Evolutionary conservation across 1,140 invertebrate genomes (phyloP).

Genomic region (Zaprionus ornatus): DNA sequence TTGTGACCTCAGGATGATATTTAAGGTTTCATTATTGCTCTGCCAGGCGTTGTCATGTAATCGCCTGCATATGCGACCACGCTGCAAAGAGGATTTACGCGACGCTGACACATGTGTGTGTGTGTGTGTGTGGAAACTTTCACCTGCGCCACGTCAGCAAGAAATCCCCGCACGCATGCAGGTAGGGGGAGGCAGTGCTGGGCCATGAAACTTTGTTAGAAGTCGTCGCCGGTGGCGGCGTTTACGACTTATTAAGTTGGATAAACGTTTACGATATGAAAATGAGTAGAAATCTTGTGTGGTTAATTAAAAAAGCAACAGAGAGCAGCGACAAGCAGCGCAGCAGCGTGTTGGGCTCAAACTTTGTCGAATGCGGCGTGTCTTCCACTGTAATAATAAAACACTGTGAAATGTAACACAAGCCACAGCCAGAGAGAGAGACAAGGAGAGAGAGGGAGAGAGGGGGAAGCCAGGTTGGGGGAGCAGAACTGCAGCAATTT

Average conservation of each 20-base stretch:
- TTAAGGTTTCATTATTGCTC: conserved; percentile 60
- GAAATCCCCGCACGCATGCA: conserved; percentile 63
- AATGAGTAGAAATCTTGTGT: conserved; percentile 80
- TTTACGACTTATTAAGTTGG: conserved; percentile 83
- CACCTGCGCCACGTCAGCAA: conserved; percentile 64
- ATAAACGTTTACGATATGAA: conserved; percentile 82
- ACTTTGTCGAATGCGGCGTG: conserved; percentile 9
- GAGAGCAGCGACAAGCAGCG: background rate
- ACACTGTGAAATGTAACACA: conserved; percentile 78
- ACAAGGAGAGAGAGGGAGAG: background rate
- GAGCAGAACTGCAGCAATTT: conserved; percentile 62
- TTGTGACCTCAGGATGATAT: conserved; percentile 34
- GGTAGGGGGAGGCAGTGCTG: background rate
- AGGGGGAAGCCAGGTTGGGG: background rate
- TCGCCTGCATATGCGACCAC: conserved; percentile 40
- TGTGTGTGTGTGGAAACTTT: conserved; percentile 36
- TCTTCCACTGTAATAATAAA: conserved; percentile 59
- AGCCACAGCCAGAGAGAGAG: conserved; percentile 18
- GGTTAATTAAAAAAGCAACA: conserved; percentile 79
- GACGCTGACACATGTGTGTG: conserved; percentile 2
- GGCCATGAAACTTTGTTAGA: conserved; percentile 69
- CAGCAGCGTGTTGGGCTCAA: conserved; percentile 12
- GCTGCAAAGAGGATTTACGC: background rate
- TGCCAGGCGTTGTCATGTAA: conserved; percentile 49
- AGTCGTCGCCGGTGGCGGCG: conserved; percentile 55